Conservation (phyloP, 2,797 vertebrate genomes). For the Xenops minutus region DNA sequence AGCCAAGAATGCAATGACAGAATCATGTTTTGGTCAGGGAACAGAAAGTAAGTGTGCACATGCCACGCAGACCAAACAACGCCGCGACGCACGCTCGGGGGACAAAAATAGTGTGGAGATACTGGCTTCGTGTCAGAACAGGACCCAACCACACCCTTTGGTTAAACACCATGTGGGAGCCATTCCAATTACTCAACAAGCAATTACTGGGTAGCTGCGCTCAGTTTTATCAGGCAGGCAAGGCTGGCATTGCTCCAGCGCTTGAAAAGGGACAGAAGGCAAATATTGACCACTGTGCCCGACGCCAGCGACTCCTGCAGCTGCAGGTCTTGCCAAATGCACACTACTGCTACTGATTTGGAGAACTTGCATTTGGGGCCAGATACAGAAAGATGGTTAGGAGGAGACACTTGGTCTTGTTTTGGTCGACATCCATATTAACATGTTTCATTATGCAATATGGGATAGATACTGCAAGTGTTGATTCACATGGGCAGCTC, state of each 20-base stretch:
- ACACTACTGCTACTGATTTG: not conserved
- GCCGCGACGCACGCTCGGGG: not conserved
- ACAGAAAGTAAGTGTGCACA: not conserved
- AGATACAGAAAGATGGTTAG: not conserved
- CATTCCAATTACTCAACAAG: slow-evolving; percentile 40
- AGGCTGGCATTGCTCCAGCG: slow-evolving; percentile 2
- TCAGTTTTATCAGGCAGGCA: slow-evolving; percentile 39
- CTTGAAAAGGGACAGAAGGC: not conserved
- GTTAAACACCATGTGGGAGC: not conserved
- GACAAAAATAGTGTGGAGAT: not conserved
- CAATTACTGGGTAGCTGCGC: not conserved
- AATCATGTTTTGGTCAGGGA: not conserved
- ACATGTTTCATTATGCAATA: not conserved
- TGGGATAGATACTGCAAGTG: not conserved
- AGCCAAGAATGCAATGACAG: not conserved
- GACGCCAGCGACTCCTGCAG: not conserved
- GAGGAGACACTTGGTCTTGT: not conserved
- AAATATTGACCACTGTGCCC: slow-evolving; percentile 5
- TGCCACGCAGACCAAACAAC: not conserved
- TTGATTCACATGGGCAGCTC: not conserved
- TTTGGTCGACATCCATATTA: not conserved
- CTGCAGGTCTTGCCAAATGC: not conserved
- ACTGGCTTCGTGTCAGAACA: slow-evolving; percentile 50
- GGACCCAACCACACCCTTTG: slow-evolving; percentile 58
- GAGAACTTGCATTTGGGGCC: not conserved